A percentile compares a stretch with the other conserved stretches of the same genome.
Conservation (phyloP, 1,140 invertebrate genomes). For the Drosophila sproati region DNA sequence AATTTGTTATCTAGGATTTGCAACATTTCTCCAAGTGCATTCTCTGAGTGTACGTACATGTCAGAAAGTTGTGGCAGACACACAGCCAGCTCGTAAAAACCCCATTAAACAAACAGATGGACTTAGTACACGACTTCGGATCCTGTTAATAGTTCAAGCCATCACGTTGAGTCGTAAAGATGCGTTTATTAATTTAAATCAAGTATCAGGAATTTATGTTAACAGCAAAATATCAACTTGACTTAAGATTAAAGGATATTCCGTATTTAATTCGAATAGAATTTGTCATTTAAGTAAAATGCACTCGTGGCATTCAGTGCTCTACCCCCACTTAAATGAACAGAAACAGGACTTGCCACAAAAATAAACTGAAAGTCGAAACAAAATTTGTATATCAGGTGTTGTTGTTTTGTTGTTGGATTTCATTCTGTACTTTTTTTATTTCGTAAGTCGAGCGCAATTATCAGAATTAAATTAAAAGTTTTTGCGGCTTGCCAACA, state of each 20-base stretch:
- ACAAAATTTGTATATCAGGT: slow-evolving; percentile 15
- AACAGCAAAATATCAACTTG: background rate
- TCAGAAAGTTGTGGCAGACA: background rate
- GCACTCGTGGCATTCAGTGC: too few species aligned
- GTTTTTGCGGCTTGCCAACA: slow-evolving; percentile 54
- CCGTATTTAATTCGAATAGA: slow-evolving; percentile 19
- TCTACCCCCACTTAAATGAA: slow-evolving; percentile 15
- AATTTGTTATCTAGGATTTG: too few species aligned
- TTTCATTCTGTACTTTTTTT: slow-evolving; percentile 19
- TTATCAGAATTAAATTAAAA: slow-evolving; percentile 74
- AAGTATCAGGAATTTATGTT: slow-evolving; percentile 12
- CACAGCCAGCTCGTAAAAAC: slow-evolving; percentile 55
- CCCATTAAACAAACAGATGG: slow-evolving; percentile 19
- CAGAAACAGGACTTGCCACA: background rate
- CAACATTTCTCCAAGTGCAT: too few species aligned
- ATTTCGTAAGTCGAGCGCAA: slow-evolving; percentile 43
- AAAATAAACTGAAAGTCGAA: slow-evolving; percentile 4
- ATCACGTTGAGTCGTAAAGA: slow-evolving; percentile 55
- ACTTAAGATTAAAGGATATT: too few species aligned
- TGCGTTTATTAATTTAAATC: slow-evolving; percentile 52
- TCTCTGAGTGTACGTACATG: too few species aligned
- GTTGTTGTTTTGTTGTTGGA: slow-evolving; percentile 14
- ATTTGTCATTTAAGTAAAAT: background rate
- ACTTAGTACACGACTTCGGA: background rate
- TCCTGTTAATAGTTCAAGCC: slow-evolving; percentile 47